These are phyloP conservation scores for Phainopepla nitens DNA, from an alignment of 2,113 vertebrate species.

Conservation along the genomic window DNA sequence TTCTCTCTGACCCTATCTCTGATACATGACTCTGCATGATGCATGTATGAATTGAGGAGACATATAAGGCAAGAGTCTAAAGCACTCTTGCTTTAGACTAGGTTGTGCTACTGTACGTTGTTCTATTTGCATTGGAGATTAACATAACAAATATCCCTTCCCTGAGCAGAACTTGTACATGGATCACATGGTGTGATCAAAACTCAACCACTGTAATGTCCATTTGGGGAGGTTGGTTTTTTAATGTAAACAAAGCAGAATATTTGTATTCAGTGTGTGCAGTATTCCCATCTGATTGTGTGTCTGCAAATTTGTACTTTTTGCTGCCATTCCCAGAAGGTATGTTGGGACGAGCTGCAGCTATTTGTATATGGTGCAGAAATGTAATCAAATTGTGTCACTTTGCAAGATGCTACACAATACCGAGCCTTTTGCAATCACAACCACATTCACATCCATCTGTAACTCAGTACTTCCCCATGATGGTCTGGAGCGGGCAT, in stretches of 20 bases:
- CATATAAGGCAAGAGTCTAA: neutral
- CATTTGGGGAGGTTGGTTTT: neutral
- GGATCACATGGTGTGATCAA: neutral
- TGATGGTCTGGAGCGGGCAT: rapidly evolving
- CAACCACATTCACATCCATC: neutral
- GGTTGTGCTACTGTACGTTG: neutral
- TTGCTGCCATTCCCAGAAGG: neutral
- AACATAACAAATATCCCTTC: neutral
- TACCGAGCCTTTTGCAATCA: neutral
- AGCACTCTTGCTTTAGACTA: neutral
- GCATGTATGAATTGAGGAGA: neutral
- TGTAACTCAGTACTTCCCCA: rapidly evolving
- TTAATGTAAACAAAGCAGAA: neutral
- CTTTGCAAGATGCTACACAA: neutral
- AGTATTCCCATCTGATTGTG: neutral
- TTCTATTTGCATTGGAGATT: neutral
- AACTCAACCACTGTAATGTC: neutral
- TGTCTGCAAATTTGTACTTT: neutral
- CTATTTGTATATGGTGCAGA: neutral
- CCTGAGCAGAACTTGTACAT: neutral
- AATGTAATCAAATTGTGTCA: neutral
- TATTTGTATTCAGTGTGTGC: neutral
- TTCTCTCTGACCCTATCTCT: neutral
- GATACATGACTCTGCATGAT: neutral
- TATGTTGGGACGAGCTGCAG: neutral